Percentiles rank a stretch among this genome's conserved stretches.
These are phyloP conservation scores for Cantharis flavilabris DNA, from an alignment of 2,888 invertebrate species.

Conservation along the genomic window DNA sequence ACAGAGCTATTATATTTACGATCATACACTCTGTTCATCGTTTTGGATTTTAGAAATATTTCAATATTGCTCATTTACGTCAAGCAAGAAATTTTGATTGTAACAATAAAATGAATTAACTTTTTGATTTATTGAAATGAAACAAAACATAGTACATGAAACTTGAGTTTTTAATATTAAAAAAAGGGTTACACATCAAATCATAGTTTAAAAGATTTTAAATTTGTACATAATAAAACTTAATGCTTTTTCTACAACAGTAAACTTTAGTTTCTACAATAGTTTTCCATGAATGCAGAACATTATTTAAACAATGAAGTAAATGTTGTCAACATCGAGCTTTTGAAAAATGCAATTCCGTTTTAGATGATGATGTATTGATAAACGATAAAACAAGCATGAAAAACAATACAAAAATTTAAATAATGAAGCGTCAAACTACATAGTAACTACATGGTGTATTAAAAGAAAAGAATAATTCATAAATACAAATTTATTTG, in stretches of 20 bases:
- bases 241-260: not conserved
- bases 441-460: not conserved
- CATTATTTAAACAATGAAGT: not conserved
- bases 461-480: conserved; percentile 9
- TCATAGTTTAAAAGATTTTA: not conserved
- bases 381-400: not conserved
- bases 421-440: not conserved
- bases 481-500: conserved; percentile 31
- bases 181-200: not conserved
- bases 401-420: not conserved
- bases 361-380: not conserved
- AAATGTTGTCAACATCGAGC: not conserved
- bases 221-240: not conserved
- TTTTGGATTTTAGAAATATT: too few species aligned
- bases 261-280: not conserved
- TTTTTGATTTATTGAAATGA: not conserved
- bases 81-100: too few species aligned
- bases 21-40: too few species aligned
- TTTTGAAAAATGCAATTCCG: not conserved
- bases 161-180: not conserved
- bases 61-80: too few species aligned
- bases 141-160: not conserved
- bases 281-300: not conserved
- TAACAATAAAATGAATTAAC: too few species aligned
- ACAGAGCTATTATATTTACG: too few species aligned